Evolutionary conservation across 2,797 vertebrate species (phyloP).

Genomic region (Periophthalmus magnuspinnatus): DNA sequence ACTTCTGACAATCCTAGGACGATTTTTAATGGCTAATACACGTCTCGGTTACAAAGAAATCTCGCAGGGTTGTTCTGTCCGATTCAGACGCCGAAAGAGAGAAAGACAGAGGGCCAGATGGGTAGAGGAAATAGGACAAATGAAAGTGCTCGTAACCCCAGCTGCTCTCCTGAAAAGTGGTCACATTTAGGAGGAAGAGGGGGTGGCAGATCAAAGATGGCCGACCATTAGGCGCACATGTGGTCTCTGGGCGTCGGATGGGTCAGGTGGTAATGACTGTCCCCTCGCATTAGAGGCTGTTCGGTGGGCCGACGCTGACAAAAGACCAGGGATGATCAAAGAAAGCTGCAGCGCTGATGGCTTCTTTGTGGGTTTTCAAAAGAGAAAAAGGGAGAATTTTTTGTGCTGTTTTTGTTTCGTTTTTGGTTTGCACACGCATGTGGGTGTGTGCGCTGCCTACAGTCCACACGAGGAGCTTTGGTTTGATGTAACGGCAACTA

Average conservation of each 20-base stretch:
- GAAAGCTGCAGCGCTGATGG: constrained; percentile 7
- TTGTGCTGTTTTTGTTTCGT: constrained; percentile 14
- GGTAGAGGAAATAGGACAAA: constrained; percentile 66
- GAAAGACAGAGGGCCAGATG: constrained; percentile 46
- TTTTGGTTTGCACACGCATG: constrained; percentile 23
- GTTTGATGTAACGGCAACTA: not conserved
- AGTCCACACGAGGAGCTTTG: not conserved
- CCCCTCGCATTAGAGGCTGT: constrained; percentile 57
- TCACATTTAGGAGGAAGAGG: constrained; percentile 56
- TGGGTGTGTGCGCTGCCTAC: constrained; percentile 15
- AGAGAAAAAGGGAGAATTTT: constrained; percentile 20
- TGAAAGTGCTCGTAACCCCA: constrained; percentile 62
- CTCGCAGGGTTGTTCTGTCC: constrained; percentile 43
- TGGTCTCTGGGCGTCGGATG: constrained; percentile 52
- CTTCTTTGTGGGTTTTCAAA: constrained; percentile 39
- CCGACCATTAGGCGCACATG: constrained; percentile 55
- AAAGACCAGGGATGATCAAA: constrained; percentile 57
- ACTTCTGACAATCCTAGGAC: not conserved
- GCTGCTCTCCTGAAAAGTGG: constrained; percentile 70
- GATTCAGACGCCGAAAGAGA: constrained; percentile 54
- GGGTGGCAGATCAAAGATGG: constrained; percentile 60
- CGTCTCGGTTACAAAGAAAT: constrained; percentile 58
- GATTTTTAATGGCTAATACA: constrained; percentile 40
- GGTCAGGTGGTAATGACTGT: constrained; percentile 66
- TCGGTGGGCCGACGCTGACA: constrained; percentile 49